Evolutionary conservation across 2,113 vertebrate species (phyloP).

Genomic region (Campylomormyrus tamandua): DNA sequence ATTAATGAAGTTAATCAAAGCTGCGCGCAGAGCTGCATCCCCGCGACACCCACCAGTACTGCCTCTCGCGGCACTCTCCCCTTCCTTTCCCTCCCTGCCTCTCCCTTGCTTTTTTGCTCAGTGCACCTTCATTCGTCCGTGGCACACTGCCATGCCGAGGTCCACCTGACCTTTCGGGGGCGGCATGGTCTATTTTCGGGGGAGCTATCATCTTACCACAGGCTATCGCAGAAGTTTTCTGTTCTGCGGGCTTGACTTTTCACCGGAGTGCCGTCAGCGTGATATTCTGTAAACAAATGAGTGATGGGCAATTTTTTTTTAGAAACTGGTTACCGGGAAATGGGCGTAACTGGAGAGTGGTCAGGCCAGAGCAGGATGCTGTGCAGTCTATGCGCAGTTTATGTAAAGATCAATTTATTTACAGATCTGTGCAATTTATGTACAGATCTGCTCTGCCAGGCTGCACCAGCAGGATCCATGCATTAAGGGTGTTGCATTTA

Average conservation of each 20-base stretch:
- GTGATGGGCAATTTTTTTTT: not conserved
- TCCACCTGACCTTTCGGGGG: not conserved
- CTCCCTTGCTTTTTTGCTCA: not conserved
- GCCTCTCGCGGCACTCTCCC: not conserved
- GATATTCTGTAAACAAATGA: not conserved
- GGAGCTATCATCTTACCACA: not conserved
- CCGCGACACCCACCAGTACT: constrained; percentile 45
- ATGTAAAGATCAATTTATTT: no score
- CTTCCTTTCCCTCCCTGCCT: not conserved
- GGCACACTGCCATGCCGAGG: not conserved
- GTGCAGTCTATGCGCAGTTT: not conserved
- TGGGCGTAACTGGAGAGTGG: not conserved
- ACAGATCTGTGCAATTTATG: not conserved
- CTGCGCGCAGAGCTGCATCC: constrained; percentile 48
- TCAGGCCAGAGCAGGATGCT: not conserved
- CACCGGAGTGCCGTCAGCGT: not conserved
- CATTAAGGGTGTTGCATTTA: not conserved
- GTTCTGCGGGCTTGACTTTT: not conserved
- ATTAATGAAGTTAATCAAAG: constrained; percentile 95
- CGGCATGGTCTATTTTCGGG: not conserved
- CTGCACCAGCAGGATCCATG: not conserved
- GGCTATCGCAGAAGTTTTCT: not conserved
- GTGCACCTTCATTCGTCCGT: not conserved
- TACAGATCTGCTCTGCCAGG: not conserved
- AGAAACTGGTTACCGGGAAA: not conserved